A percentile compares a stretch with the other conserved stretches of the same genome.
Conservation (phyloP, 2,113 vertebrate genomes). For the Papio anubis region DNA sequence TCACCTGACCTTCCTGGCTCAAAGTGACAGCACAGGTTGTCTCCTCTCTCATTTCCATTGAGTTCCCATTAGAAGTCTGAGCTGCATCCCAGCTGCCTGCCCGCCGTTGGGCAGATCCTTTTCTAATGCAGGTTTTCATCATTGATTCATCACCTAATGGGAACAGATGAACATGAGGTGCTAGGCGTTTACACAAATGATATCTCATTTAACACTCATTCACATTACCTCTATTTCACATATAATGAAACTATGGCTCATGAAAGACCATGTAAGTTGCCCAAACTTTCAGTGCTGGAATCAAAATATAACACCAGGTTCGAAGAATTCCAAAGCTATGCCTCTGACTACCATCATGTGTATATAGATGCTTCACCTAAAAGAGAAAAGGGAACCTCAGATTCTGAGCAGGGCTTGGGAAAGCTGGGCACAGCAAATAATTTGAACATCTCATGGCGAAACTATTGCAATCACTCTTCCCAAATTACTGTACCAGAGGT, state of each 20-base stretch:
- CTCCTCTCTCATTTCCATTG: not conserved
- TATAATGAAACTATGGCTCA: not conserved
- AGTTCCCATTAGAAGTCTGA: not conserved
- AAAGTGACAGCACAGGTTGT: not conserved
- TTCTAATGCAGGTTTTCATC: not conserved
- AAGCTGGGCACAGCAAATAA: not conserved
- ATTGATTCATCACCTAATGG: accelerated
- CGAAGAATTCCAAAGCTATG: not conserved
- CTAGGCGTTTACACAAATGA: not conserved
- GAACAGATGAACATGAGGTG: not conserved
- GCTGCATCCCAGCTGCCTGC: not conserved
- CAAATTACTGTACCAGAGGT: not conserved
- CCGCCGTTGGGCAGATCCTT: not conserved
- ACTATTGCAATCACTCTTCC: not conserved
- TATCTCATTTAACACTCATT: not conserved
- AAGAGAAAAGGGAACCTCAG: not conserved
- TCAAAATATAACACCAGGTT: not conserved
- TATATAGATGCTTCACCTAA: not conserved
- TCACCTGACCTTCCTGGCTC: not conserved
- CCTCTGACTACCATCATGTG: not conserved
- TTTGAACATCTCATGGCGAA: not conserved
- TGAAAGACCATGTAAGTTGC: not conserved
- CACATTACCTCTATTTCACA: not conserved
- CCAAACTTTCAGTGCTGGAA: not conserved
- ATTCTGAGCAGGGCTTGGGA: not conserved